Conservation (phyloP, 2,797 vertebrate genomes). For the Naso thynnoides region DNA sequence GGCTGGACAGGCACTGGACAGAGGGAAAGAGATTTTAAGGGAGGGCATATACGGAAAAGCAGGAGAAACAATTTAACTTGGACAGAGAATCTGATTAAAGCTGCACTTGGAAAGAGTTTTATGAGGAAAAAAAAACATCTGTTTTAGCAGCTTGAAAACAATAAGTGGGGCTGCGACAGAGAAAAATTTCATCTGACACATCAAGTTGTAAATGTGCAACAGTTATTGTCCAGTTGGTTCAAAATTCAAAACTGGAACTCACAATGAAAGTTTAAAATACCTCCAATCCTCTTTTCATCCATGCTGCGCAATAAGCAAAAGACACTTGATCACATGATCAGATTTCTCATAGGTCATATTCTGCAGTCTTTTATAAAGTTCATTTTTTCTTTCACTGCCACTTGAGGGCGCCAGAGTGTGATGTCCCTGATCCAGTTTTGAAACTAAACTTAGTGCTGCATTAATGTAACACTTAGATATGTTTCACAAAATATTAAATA, state of each 20-base stretch:
- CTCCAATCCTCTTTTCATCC: neutral
- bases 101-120: neutral
- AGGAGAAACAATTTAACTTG: neutral
- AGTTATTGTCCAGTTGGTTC: too few species aligned
- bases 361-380: neutral
- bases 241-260: neutral
- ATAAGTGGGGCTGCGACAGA: neutral
- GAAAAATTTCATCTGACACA: too few species aligned
- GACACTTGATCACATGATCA: neutral
- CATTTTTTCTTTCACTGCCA: neutral
- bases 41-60: neutral
- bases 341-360: neutral
- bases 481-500: too few species aligned
- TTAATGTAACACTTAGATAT: too few species aligned
- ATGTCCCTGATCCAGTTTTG: neutral
- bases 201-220: too few species aligned
- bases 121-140: neutral
- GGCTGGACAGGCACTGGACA: constrained; percentile 81
- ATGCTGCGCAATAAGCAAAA: neutral
- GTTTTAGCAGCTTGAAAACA: neutral
- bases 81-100: neutral
- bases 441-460: too few species aligned
- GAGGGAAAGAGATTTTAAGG: constrained; percentile 7
- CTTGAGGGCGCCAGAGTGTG: neutral
- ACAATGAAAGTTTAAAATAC: neutral